Evolutionary conservation across 2,888 invertebrate genomes (phyloP).

Genomic region (Hypolimnas misippus): DNA sequence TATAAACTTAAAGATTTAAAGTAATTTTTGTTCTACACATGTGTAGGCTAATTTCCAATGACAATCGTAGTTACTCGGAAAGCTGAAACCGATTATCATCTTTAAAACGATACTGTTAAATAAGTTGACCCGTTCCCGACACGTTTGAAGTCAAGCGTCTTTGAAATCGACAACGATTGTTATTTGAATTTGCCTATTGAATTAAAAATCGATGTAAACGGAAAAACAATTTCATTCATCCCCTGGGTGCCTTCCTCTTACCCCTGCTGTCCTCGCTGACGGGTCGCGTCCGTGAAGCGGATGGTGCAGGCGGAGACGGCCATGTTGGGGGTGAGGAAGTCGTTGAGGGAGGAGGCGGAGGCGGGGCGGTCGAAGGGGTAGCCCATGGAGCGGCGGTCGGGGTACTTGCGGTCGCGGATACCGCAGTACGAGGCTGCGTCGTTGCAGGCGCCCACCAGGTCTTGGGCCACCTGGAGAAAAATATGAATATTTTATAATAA

Average conservation of each 20-base stretch:
- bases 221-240: slow-evolving; percentile 2
- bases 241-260: slow-evolving; percentile 10
- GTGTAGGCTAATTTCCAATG: too few relatives aligned
- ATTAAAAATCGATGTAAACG: not conserved
- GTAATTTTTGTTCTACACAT: too few relatives aligned
- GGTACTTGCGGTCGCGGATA: slow-evolving; percentile 86
- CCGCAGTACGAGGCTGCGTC: slow-evolving; percentile 89
- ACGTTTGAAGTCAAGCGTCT: too few relatives aligned
- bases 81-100: too few relatives aligned
- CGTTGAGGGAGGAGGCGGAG: slow-evolving; percentile 81
- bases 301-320: slow-evolving; percentile 84
- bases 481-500: too few relatives aligned
- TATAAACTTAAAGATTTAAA: too few relatives aligned
- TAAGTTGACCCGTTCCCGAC: too few relatives aligned
- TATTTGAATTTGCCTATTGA: not conserved
- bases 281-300: slow-evolving; percentile 83
- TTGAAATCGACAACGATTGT: too few relatives aligned
- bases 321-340: slow-evolving; percentile 92
- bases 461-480: slow-evolving; percentile 77
- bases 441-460: slow-evolving; percentile 81
- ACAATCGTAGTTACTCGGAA: too few relatives aligned
- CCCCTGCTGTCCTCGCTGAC: slow-evolving; percentile 50
- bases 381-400: slow-evolving; percentile 88
- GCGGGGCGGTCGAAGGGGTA: slow-evolving; percentile 91
- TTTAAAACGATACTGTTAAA: too few relatives aligned